Base-by-base conservation (phyloP, 2,888 invertebrate species). In the Acronicta psi region DNA sequence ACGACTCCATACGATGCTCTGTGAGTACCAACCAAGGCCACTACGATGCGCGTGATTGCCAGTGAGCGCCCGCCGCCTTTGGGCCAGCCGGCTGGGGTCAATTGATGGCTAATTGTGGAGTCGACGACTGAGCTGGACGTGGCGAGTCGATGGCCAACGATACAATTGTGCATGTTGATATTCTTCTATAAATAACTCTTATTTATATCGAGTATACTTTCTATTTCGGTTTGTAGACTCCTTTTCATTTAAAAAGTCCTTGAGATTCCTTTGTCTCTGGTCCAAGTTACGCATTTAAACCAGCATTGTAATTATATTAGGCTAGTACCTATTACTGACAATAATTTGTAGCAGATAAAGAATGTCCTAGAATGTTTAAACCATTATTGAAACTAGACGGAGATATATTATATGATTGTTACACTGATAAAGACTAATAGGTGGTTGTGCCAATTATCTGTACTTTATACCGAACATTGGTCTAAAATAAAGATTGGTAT, bases 41-140 rank as follows among this genome's bases (percentile, higher is more conserved):
- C 59, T 73, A 71, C 54, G 65, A 60, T 71, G 72, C 82, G 80
- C 75, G 81, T 81, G 81, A 85, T 71, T 71, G 61, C 68, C 61
- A 62, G 61, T 41, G 74, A 72, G 57, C 78, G 84, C 83, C 84
- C 78, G 84, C 83, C 84, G 84, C 82, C 81, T 86, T 77, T 84
- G 84, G 83, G 85, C 77, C 82, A 72, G 69, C 77, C 76, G 83
- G 77, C 81, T 75, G 81, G 86, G 91, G 91, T 92, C 91, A 93
- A 93, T 92, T 93, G 91, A 79, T 80, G 83, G 81, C 83, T 91
- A 93, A 92, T 92, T 90, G 88, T 85, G 77, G 77, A 83, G 81
- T 79, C 80, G 76, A 64, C 77, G 77, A 75, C 76, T 67, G 77
- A 52, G 63, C 69, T 75, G 68, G 69, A 64, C 57, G 68, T 50